These are phyloP conservation scores for Deilephila elpenor DNA, from an alignment of 2,888 invertebrate genomes.

Conservation along the genomic window DNA sequence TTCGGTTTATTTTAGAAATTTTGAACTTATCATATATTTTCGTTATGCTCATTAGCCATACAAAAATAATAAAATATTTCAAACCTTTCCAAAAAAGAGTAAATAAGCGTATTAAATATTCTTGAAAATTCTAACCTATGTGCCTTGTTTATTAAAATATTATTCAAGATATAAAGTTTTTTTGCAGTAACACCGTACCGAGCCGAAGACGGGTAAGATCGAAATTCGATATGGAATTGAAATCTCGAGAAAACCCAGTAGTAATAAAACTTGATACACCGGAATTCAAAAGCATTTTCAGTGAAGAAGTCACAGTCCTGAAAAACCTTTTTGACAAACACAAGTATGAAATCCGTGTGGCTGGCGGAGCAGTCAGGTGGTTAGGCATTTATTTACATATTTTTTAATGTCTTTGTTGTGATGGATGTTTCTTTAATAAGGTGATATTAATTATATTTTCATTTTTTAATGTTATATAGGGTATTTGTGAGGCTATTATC, in stretches of 20 bases:
- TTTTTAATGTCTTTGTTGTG: too few relatives aligned
- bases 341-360: conserved; percentile 94
- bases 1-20: background rate
- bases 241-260: conserved; percentile 85
- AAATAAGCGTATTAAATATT: background rate
- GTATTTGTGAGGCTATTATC: too few relatives aligned
- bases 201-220: conserved; percentile 55
- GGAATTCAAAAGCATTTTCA: conserved; percentile 92
- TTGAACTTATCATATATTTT: background rate
- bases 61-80: background rate
- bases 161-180: conserved; percentile 44
- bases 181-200: conserved; percentile 40
- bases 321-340: conserved; percentile 91
- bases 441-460: too few relatives aligned
- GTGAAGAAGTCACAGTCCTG: conserved; percentile 90
- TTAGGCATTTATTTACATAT: background rate
- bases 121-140: conserved; percentile 9
- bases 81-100: conserved; percentile 12
- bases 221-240: conserved; percentile 66
- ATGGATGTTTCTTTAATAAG: too few relatives aligned
- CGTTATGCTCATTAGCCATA: background rate
- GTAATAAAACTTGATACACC: conserved; percentile 89
- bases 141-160: background rate
- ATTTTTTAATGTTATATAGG: too few relatives aligned
- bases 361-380: conserved; percentile 97